Percentiles rank a stretch among this genome's conserved stretches.
These are phyloP conservation scores for Benitochromis conjunctus DNA, from an alignment of 2,113 vertebrate species.

Conservation along the genomic window DNA sequence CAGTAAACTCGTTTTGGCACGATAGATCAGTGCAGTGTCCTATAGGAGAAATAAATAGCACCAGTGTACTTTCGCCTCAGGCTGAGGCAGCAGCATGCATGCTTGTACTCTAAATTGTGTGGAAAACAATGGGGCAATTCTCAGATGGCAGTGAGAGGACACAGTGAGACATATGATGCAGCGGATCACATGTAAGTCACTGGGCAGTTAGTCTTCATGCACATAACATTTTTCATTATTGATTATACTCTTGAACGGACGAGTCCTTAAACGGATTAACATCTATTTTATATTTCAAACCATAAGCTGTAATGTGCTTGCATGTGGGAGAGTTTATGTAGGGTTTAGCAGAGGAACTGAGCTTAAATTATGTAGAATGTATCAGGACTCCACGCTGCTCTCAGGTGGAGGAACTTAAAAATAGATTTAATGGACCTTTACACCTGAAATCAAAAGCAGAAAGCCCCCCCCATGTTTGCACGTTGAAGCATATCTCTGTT, in stretches of 20 bases:
- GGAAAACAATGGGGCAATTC: conserved; percentile 23
- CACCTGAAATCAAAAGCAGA: not conserved
- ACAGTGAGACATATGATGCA: not conserved
- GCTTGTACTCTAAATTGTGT: not conserved
- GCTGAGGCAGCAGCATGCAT: not conserved
- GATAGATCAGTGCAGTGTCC: not conserved
- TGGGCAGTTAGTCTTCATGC: not conserved
- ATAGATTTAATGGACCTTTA: not conserved
- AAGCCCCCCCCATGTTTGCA: not conserved
- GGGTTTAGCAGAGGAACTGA: not conserved
- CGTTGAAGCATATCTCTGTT: not conserved
- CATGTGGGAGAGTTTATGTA: not conserved
- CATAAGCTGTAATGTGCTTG: not conserved
- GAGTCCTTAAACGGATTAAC: not conserved
- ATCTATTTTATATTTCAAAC: not conserved
- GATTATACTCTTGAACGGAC: not conserved
- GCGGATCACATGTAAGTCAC: conserved; percentile 17
- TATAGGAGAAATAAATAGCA: not conserved
- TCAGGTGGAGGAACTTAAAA: not conserved
- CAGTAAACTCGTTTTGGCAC: not conserved
- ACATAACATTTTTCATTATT: not conserved
- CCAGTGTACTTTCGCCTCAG: not conserved
- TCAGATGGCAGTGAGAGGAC: not conserved
- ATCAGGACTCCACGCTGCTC: not conserved
- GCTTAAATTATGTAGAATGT: not conserved